phyloP scores from a whole-genome alignment of 2,113 vertebrate genomes.

The Salvelinus alpinus region DNA sequence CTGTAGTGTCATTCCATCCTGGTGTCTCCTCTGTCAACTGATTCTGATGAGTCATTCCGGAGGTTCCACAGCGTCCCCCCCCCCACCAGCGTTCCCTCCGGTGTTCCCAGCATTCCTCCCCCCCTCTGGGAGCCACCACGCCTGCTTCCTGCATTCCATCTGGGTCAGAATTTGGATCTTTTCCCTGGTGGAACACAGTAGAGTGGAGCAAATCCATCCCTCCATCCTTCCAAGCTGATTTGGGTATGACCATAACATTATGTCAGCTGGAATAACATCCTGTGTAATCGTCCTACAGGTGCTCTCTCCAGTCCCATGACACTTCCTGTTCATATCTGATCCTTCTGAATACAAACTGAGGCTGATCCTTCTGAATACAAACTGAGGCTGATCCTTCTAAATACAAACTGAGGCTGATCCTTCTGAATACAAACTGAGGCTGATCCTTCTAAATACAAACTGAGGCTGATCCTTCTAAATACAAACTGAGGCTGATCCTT shows the following conservation, averaged over 20 bases:
- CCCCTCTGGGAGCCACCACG: constrained; percentile 22
- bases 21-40: constrained; percentile 54
- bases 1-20: not conserved
- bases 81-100: not conserved
- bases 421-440: too few species aligned
- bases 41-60: constrained; percentile 54
- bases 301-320: constrained; percentile 46
- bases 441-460: too few species aligned
- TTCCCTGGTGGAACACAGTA: constrained; percentile 32
- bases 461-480: too few species aligned
- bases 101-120: constrained; percentile 47
- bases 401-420: too few species aligned
- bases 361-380: too few species aligned
- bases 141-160: constrained; percentile 54
- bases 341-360: constrained; percentile 12
- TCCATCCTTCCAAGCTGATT: constrained; percentile 55
- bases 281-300: constrained; percentile 39
- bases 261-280: constrained; percentile 60
- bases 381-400: too few species aligned
- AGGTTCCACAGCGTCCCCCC: constrained; percentile 26
- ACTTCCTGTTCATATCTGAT: constrained; percentile 71
- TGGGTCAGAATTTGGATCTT: constrained; percentile 58
- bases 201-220: constrained; percentile 29
- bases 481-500: too few species aligned
- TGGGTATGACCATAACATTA: constrained; percentile 61